Evolutionary conservation across 2,113 vertebrate species (phyloP), one percentile per base, ranked within the genome.

Genomic region (Periophthalmodon schlosseri): DNA sequence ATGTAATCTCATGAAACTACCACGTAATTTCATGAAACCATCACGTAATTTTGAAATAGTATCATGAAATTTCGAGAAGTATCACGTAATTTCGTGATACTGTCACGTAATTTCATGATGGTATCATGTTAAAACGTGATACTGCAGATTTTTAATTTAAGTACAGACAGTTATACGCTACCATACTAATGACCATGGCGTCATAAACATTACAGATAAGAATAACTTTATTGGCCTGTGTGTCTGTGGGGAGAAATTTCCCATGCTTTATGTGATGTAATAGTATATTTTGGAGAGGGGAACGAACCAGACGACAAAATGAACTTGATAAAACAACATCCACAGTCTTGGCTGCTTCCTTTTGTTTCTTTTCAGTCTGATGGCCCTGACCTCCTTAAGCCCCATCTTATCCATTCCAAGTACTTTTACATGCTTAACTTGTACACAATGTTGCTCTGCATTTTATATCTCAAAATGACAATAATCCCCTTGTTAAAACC

Each of bases 201-300:
- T 50, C 70, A 34, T 70, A 70, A 52, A 64, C n/a, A n/a, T 50
- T 74, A 72, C 24, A 80, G 73, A 89, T 78, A 83, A 85, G 77
- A 14, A 5, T 81, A 75, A 77, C 72, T 70, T 64, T 80, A 44
- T 2, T 61, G 75, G 70, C 36, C 74, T 63, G 54, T 75, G 80
- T 80, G 74, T 56, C 69, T 33, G 28, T 84, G 77, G 60, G 70
- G 79, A 54, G 76, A 81, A 72, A 78, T 88, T 93, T 93, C 91
- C 91, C 92, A 93, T 85, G 88, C 88, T 88, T 66, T 0, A 66
- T 78, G 78, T 93, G 91, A 92, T 92, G 87, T 92, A 89, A 93
- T 90, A n/a, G 87, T 93, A 77, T 93, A 86, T 89, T 93, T 93
- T 93, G 91, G 92, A 93, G 71, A 79, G 76, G 80, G 78, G 85